Evolutionary conservation across 2,888 invertebrate genomes (phyloP).

Genomic region (Nephrotoma guestfalica): DNA sequence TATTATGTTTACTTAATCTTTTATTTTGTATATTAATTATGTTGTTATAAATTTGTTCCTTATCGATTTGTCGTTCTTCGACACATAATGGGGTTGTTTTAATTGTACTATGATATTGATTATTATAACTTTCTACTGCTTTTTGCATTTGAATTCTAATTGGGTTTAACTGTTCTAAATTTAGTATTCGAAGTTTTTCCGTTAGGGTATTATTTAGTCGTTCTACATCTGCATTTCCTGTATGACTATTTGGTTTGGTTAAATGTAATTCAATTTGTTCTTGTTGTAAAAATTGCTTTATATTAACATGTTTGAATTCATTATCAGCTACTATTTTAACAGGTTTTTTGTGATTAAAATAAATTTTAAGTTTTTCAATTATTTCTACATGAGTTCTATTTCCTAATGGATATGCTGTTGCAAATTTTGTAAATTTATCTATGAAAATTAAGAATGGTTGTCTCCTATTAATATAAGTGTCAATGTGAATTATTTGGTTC

Average conservation of each 20-base stretch:
- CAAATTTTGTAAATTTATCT: slow-evolving; percentile 7
- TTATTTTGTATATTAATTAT: not conserved
- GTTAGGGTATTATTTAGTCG: not conserved
- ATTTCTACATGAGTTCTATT: not conserved
- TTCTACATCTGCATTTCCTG: not conserved
- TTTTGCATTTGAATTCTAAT: not conserved
- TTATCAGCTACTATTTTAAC: slow-evolving; percentile 2
- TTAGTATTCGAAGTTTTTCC: slow-evolving; percentile 2
- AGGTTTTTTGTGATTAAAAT: not conserved
- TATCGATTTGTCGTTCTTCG: not conserved
- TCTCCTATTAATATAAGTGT: not conserved
- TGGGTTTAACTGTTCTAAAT: not conserved
- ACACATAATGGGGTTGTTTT: not conserved
- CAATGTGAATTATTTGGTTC: slow-evolving; percentile 1
- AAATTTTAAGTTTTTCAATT: slow-evolving; percentile 3
- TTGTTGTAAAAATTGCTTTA: not conserved
- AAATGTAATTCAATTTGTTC: not conserved
- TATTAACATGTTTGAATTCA: not conserved
- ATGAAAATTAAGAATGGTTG: slow-evolving; percentile 2
- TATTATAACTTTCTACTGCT: not conserved
- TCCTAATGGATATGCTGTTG: not conserved
- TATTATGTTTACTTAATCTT: not conserved
- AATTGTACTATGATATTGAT: not conserved
- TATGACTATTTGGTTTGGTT: not conserved
- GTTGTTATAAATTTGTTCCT: not conserved